Percentiles rank a stretch among this genome's conserved stretches.
Conservation (phyloP, 1,140 invertebrate species). For the Drosophila bocki region DNA sequence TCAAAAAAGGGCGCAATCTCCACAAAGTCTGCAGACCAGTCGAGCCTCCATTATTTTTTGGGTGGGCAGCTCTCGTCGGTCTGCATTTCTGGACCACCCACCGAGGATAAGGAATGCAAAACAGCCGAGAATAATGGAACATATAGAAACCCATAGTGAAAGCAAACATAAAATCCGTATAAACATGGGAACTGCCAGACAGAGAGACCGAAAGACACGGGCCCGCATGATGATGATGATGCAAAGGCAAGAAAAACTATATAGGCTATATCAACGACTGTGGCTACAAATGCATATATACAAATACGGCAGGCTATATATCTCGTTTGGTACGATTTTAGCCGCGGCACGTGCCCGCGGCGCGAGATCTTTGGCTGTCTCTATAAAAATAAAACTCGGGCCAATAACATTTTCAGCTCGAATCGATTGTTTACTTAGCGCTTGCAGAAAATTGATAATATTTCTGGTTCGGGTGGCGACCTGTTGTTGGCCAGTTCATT, state of each 20-base stretch:
- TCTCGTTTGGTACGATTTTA: constrained; percentile 52
- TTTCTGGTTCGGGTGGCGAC: constrained; percentile 39
- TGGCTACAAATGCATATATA: constrained; percentile 4
- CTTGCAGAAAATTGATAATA: constrained; percentile 71
- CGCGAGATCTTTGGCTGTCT: constrained; percentile 36
- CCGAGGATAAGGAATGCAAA: constrained; percentile 22
- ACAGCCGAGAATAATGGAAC: constrained; percentile 26
- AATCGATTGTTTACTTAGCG: constrained; percentile 72
- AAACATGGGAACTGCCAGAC: constrained; percentile 36
- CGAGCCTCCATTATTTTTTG: constrained; percentile 21
- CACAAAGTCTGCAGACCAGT: neutral
- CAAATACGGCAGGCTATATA: constrained; percentile 1
- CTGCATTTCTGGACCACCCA: constrained; percentile 44
- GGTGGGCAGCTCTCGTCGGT: constrained; percentile 7
- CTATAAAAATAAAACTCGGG: constrained; percentile 69
- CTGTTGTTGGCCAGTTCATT: constrained; percentile 62
- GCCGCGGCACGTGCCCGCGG: constrained; percentile 66
- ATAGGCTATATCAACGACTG: constrained; percentile 26
- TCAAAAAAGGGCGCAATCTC: neutral
- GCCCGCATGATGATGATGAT: constrained; percentile 10
- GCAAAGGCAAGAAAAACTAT: constrained; percentile 39
- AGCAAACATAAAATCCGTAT: constrained; percentile 39
- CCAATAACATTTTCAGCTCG: constrained; percentile 50
- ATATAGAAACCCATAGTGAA: constrained; percentile 17
- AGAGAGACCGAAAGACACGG: constrained; percentile 3